Percentiles rank a stretch among this genome's conserved stretches.
Conservation (phyloP, 1,140 invertebrate species). For the Psix sp. region DNA sequence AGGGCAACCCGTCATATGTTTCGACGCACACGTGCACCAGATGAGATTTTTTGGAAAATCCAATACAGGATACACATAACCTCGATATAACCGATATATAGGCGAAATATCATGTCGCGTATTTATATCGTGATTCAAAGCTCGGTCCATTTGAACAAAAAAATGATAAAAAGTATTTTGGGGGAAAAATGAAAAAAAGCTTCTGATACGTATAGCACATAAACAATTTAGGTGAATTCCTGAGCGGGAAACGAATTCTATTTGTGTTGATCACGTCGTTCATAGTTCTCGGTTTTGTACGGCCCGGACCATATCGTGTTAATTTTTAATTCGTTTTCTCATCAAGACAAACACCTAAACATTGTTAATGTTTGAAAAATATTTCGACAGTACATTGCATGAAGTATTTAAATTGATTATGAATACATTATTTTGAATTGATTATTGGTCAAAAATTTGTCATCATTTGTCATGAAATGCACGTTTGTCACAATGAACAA, state of each 20-base stretch:
- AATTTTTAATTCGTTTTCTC: constrained; percentile 51
- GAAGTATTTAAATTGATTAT: no score
- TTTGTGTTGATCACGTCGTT: constrained; percentile 57
- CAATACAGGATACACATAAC: constrained; percentile 38
- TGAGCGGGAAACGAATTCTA: constrained; percentile 42
- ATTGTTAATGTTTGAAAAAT: no score
- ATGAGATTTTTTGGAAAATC: constrained; percentile 59
- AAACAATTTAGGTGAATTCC: constrained; percentile 55
- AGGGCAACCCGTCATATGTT: constrained; percentile 50
- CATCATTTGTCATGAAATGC: not conserved
- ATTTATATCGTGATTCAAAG: constrained; percentile 47
- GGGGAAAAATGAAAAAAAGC: constrained; percentile 32
- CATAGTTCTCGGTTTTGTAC: constrained; percentile 52
- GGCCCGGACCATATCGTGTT: constrained; percentile 27
- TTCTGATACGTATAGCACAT: constrained; percentile 46
- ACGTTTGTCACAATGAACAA: constrained; percentile 17
- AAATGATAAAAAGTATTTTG: constrained; percentile 33
- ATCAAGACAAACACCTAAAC: constrained; percentile 13
- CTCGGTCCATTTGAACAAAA: constrained; percentile 36
- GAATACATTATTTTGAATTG: no score
- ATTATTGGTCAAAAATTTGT: not conserved
- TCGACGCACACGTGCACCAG: constrained; percentile 44
- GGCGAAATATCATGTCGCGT: constrained; percentile 56
- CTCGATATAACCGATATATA: constrained; percentile 51
- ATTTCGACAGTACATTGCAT: no score